A percentile compares a stretch with the other conserved stretches of the same genome.
Evolutionary conservation across 2,113 vertebrate genomes (phyloP).

Genomic region (Myxocyprinus asiaticus): DNA sequence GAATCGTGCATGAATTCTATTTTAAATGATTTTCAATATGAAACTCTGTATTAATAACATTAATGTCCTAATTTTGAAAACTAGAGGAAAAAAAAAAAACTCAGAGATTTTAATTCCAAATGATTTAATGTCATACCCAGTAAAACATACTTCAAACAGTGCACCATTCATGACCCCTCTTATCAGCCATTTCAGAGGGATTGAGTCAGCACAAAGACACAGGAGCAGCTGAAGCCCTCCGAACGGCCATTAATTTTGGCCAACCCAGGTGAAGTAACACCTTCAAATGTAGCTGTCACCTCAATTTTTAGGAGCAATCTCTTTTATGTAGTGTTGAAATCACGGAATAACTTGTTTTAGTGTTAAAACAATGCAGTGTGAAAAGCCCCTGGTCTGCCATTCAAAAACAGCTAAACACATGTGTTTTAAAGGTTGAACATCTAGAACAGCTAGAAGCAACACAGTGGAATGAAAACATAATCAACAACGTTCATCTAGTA

Average conservation of each 20-base stretch:
- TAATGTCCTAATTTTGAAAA: neutral
- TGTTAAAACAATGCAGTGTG: no score
- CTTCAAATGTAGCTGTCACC: constrained; percentile 7
- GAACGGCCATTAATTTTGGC: constrained; percentile 4
- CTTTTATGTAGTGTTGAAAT: constrained; percentile 11
- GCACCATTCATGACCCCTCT: neutral
- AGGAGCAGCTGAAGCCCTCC: neutral
- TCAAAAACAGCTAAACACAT: no score
- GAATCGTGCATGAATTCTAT: neutral
- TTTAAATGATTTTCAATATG: neutral
- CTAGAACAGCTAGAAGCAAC: no score
- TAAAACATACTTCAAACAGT: neutral
- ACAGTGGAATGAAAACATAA: no score
- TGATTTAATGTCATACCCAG: neutral
- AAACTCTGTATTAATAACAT: neutral
- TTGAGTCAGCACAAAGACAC: neutral
- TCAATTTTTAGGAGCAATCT: neutral
- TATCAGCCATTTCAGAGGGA: neutral
- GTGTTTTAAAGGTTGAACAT: no score
- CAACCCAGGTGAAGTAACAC: neutral
- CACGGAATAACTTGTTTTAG: neutral
- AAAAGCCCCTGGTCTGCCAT: no score
- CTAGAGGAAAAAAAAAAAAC: neutral
- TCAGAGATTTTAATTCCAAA: neutral
- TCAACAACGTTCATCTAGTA: no score